Evolutionary conservation across 2,888 invertebrate species (phyloP), one percentile per base, ranked within the genome.

Genomic region (Bembecia ichneumoniformis): DNA sequence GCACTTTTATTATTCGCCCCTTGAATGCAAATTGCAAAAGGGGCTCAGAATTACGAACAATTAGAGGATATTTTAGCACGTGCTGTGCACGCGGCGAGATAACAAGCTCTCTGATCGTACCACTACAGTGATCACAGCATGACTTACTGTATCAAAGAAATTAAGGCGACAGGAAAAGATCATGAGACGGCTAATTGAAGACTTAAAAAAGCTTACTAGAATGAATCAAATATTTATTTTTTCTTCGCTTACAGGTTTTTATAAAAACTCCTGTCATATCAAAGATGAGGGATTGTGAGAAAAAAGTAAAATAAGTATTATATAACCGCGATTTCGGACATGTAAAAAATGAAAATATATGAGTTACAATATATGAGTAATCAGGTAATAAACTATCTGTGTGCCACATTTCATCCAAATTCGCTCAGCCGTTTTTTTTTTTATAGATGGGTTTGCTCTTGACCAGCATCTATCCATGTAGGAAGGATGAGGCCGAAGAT

Each of bases 1-100:
- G 15, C 34, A 10, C 35, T 36, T 13, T 17, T 36, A 48, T 51
- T 55, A 48, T 51, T 55, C 53, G 50, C 54, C 57, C 57, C 16
- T 52, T 51, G 53, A 49, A n/a, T 46, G 35, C 50, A 47, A 51
- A 52, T 46, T 40, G 7, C 14, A 14, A 40, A 40, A 40, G 40
- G 62, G 59, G 64, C 62, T 64, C 59, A 64, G 63, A 62, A 77
- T 82, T 74, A 74, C 74, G 72, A 75, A 72, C 79, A 82, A 81
- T 82, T 82, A 80, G 77, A 59, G 63, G 64, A 64, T 62, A 64
- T 60, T 59, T 58, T 47, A 66, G 59, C 79, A 71, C 79, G 78
- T 74, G 81, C 58, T 55, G 49, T 54, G 54, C 83, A 80, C 82
- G 77, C 72, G 79, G 53, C 71, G 53, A 52, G 54, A 58, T 80